These are phyloP conservation scores for Mus caroli DNA, from an alignment of 2,797 vertebrate genomes.

Conservation along the genomic window DNA sequence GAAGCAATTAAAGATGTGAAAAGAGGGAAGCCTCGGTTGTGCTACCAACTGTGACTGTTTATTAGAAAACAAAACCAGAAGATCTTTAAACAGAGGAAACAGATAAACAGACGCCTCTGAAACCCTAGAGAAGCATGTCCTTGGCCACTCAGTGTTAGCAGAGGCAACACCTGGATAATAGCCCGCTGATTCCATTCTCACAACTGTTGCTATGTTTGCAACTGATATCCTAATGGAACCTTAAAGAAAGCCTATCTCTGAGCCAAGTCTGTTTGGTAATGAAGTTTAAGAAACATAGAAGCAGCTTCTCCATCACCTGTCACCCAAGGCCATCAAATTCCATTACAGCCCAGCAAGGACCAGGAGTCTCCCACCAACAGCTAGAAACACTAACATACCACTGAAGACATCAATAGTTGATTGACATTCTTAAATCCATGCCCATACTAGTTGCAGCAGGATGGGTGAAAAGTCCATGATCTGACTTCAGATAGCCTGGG, in stretches of 20 bases:
- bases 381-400: not conserved
- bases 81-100: conserved; percentile 36
- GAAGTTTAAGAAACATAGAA: not conserved
- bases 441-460: not conserved
- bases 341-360: not conserved
- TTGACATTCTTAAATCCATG: not conserved
- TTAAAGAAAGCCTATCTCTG: not conserved
- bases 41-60: conserved; percentile 10
- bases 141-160: not conserved
- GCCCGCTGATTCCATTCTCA: not conserved
- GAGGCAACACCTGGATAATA: not conserved
- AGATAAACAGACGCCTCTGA: not conserved
- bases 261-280: not conserved
- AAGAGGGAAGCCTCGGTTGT: not conserved
- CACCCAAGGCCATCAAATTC: not conserved
- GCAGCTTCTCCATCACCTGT: not conserved
- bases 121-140: not conserved
- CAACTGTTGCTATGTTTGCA: not conserved
- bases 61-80: conserved; percentile 55
- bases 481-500: not conserved
- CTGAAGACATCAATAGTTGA: not conserved
- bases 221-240: not conserved
- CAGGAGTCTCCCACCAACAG: not conserved
- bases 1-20: conserved; percentile 15
- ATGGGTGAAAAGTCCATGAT: not conserved